Percentiles rank a stretch among this genome's conserved stretches.
Evolutionary conservation across 2,888 invertebrate species (phyloP).

Genomic region (Argynnis bischoffii): DNA sequence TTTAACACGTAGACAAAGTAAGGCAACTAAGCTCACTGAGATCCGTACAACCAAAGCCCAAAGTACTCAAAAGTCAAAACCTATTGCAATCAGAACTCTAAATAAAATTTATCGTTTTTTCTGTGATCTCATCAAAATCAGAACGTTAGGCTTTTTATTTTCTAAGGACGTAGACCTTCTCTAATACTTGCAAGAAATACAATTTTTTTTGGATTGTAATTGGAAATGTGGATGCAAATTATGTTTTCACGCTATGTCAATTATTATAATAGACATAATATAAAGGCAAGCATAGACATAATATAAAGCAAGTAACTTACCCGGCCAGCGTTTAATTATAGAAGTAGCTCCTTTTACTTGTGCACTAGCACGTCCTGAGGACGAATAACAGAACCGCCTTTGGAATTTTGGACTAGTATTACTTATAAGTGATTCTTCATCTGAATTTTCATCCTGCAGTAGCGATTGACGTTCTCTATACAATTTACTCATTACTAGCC

Average conservation of each 20-base stretch:
- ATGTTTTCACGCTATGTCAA: background rate
- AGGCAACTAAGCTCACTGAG: no score
- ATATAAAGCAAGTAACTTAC: constrained; percentile 46
- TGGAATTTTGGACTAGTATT: constrained; percentile 51
- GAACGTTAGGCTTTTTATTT: no score
- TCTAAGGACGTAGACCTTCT: no score
- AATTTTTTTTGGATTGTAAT: no score
- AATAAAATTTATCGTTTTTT: no score
- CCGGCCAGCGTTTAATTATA: constrained; percentile 69
- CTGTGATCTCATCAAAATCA: no score
- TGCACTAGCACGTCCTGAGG: constrained; percentile 52
- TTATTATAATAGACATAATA: background rate
- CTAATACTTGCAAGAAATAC: no score
- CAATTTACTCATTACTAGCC: constrained; percentile 67
- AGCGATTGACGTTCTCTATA: constrained; percentile 65
- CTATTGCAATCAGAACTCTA: no score
- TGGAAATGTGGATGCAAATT: no score
- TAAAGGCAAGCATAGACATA: background rate
- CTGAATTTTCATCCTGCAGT: constrained; percentile 62
- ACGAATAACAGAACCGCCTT: constrained; percentile 47
- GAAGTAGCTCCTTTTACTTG: constrained; percentile 65
- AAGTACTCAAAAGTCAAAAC: no score
- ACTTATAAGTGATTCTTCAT: constrained; percentile 54
- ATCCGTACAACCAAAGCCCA: no score
- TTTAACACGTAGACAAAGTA: no score